Base-by-base conservation (phyloP, 2,797 vertebrate species). In the Craterocephalus amniculus region DNA sequence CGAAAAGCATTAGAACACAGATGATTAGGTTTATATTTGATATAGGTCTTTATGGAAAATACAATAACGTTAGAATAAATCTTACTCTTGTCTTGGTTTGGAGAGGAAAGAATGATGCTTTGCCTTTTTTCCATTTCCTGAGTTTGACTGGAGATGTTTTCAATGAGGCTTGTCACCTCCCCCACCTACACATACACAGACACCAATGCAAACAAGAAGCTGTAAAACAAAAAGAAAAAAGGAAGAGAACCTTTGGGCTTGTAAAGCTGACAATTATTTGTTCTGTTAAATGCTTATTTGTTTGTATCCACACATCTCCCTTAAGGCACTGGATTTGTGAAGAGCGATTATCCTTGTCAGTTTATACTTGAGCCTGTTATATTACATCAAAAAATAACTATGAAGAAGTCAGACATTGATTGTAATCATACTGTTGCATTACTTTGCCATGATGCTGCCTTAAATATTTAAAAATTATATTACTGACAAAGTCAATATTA, bases 51-150 rank as follows among this genome's bases (percentile, higher is more conserved):
- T 11, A 24, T 2, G 12, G 18, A 7, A 26, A 1, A 43, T 18
- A 12, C 4, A 54, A 36, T 40, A 14, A 34, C 10, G 3, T 10
- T n/a, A 2, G 18, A 55, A 13, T 7, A 20, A 13, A 14, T 10
- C 95, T 94, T 81, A 98, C 97, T 91, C 64, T 89, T 92, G 70
- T 96, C 94, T 8, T 92, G 95, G 79, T 95, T 94, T 6, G 95
- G 89, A 24, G 93, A 91, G 0, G 95, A 95, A 1, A 97, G 92
- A 54, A 97, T 95, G 77, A 83, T 86, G 62, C 91, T 92, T 56
- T 97, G 96, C 67, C 92, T 94, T 51, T 91, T 95, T 83, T 94
- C 94, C 20, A 97, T 93, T 22, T 96, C 95, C 67, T 96, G 94
- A 34, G 95, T 92, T 62, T 90, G 91, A 64, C 92, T 77, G 31